Evolutionary conservation across 2,888 invertebrate species (phyloP), one percentile per base, ranked within the genome.

Genomic region (Lasioglossum oenotherae): DNA sequence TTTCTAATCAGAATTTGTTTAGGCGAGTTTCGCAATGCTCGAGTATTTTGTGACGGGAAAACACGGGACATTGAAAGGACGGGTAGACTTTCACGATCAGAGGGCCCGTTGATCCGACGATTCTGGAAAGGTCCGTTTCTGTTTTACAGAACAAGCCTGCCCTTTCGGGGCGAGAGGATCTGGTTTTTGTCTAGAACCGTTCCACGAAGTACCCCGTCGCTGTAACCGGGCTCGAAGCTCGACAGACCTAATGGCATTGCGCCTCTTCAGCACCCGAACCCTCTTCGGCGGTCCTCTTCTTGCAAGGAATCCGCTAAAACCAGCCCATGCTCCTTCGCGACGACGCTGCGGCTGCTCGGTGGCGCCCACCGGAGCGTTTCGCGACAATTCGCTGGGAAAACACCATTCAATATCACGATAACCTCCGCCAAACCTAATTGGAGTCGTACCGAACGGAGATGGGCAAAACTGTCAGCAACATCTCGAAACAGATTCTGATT

Each of bases 221-320:
- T n/a, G 6, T 35, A 31, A 44, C 60, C 67, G 44, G 19, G 71
- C 83, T 76, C 77, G 80, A 85, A 81, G 82, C 75, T 69, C 86
- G 86, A 94, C 94, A 93, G 92, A 94, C 94, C 94, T 94, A 93
- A 94, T 94, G 86, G 94, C 94, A 89, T 94, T 94, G 90, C 92
- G 93, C 85, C 94, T 93, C 92, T 92, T 93, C 85, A 94, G 92
- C 79, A 82, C 92, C 81, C 94, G 94, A 85, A 92, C 88, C 88
- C 92, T 93, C 88, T 90, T 88, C 84, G 92, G 88, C 46, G 81
- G 85, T 81, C 88, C 87, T 81, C 92, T 86, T 87, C 91, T 87
- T 83, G 86, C 90, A 80, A 93, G 91, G 89, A 94, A 92, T 88
- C 92, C 91, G 91, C 93, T 93, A 92, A 88, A 93, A 93, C 85